phyloP scores from a whole-genome alignment of 2,113 vertebrate genomes.

The Heterochromis multidens region DNA sequence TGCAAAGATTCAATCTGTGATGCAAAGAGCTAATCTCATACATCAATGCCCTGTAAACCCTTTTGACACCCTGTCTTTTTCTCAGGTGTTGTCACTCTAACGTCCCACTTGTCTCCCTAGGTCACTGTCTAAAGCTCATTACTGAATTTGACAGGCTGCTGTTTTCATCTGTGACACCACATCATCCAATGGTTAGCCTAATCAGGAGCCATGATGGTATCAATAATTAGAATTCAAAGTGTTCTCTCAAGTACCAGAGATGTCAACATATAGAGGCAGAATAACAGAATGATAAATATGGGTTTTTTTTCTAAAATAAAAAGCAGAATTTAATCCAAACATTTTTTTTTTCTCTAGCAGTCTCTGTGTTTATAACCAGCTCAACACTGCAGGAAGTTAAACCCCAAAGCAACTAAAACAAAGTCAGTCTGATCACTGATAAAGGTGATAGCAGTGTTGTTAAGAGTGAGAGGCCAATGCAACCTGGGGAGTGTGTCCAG shows the following conservation, averaged over 20 bases:
- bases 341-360: neutral
- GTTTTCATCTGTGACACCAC: slow-evolving; percentile 53
- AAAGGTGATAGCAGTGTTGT: slow-evolving; percentile 88
- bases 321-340: neutral
- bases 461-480: slow-evolving; percentile 82
- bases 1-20: slow-evolving; percentile 24
- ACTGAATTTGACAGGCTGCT: slow-evolving; percentile 56
- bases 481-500: slow-evolving; percentile 89
- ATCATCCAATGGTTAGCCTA: slow-evolving; percentile 23
- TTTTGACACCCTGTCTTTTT: slow-evolving; percentile 9
- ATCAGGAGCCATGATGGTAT: slow-evolving; percentile 22
- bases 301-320: neutral
- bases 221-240: slow-evolving; percentile 20
- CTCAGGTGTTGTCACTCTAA: slow-evolving; percentile 1
- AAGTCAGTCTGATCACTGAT: slow-evolving; percentile 85
- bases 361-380: slow-evolving; percentile 69
- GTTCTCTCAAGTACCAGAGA: neutral
- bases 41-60: slow-evolving; percentile 34
- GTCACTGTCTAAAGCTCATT: slow-evolving; percentile 45
- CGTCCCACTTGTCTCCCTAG: neutral
- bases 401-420: slow-evolving; percentile 89
- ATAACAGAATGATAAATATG: neutral
- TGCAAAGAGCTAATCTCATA: slow-evolving; percentile 38
- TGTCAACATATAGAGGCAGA: neutral
- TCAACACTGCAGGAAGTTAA: slow-evolving; percentile 81